Evolutionary conservation across 2,888 invertebrate species (phyloP).

Genomic region (Agrochola circellaris): DNA sequence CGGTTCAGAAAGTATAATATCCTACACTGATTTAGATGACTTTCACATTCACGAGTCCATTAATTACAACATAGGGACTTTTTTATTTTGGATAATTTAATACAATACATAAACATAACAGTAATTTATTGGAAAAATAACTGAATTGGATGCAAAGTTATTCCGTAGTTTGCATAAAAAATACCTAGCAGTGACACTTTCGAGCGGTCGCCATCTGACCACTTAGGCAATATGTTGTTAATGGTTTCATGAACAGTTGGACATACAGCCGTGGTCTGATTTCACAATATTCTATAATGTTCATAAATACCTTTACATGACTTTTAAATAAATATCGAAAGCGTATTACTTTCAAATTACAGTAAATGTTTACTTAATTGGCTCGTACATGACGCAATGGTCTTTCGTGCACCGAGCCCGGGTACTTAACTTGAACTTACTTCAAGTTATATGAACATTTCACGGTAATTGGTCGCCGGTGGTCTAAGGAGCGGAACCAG

Average conservation of each 20-base stretch:
- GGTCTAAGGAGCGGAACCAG: constrained; percentile 50
- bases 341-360: constrained; percentile 58
- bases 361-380: constrained; percentile 57
- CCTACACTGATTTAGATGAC: not conserved
- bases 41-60: constrained; percentile 16
- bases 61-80: not conserved
- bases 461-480: constrained; percentile 48
- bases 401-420: constrained; percentile 9
- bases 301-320: constrained; percentile 31
- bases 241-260: constrained; percentile 34
- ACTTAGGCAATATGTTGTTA: constrained; percentile 23
- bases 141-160: constrained; percentile 28
- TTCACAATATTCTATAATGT: constrained; percentile 42
- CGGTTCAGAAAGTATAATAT: not conserved
- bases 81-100: constrained; percentile 12
- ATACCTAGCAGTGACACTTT: constrained; percentile 30
- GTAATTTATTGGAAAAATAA: constrained; percentile 25
- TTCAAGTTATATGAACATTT: constrained; percentile 43
- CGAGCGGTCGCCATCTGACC: constrained; percentile 2
- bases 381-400: constrained; percentile 42
- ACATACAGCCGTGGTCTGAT: constrained; percentile 17
- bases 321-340: constrained; percentile 56
- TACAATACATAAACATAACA: constrained; percentile 1
- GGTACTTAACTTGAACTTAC: constrained; percentile 32
- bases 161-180: constrained; percentile 36